A percentile compares a stretch with the other conserved stretches of the same genome.
phyloP scores from a whole-genome alignment of 2,797 vertebrate species.

The Anguilla pacifica region DNA sequence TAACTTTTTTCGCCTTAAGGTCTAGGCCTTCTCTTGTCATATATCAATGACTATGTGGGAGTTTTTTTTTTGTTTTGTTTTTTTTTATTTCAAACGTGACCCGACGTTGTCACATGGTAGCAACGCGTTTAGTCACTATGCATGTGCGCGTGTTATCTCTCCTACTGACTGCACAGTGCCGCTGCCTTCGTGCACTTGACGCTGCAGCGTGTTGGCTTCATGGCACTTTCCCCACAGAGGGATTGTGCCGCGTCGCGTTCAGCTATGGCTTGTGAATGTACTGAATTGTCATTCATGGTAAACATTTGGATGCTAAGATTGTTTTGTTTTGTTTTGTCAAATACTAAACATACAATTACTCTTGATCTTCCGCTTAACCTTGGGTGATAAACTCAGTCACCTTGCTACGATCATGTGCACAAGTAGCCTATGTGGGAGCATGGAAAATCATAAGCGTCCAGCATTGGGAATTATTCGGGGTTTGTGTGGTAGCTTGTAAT shows the following conservation, averaged over 20 bases:
- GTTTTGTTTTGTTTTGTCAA: slow-evolving; percentile 14
- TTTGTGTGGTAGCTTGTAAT: background rate
- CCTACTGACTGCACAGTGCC: background rate
- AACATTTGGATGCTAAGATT: slow-evolving; percentile 24
- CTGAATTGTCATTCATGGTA: slow-evolving; percentile 15
- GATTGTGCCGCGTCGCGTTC: background rate
- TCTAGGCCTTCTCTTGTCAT: background rate
- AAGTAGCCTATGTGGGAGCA: background rate
- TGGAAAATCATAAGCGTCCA: background rate
- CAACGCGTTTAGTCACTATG: background rate
- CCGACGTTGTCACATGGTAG: background rate
- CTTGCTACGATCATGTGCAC: background rate
- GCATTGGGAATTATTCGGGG: background rate
- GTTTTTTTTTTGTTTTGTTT: no score
- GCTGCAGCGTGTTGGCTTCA: background rate
- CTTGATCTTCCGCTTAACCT: background rate
- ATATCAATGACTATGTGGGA: background rate
- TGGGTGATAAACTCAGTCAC: background rate
- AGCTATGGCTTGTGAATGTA: slow-evolving; percentile 16
- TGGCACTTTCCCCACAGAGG: background rate
- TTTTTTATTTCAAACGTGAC: background rate
- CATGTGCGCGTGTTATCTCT: background rate
- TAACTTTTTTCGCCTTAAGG: background rate
- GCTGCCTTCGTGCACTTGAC: background rate
- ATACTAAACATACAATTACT: slow-evolving; percentile 29